Evolutionary conservation across 2,797 vertebrate genomes (phyloP).

Genomic region (Halcyon smyrnensis): DNA sequence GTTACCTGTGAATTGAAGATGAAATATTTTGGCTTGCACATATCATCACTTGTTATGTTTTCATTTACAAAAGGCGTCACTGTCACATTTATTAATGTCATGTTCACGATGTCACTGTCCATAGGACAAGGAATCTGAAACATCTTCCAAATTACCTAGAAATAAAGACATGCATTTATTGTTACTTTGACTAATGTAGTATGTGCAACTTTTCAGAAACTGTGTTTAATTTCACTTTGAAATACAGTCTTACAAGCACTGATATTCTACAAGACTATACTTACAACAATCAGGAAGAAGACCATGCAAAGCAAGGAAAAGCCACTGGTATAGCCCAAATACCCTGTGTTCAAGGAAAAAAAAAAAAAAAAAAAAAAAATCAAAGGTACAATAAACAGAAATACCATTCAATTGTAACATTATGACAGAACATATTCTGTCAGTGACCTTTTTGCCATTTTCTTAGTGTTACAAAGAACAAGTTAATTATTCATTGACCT

Average conservation of each 20-base stretch:
- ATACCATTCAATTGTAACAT: background rate
- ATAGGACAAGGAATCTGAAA: slow-evolving; percentile 91
- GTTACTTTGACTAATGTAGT: background rate
- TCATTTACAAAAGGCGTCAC: slow-evolving; percentile 6
- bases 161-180: background rate
- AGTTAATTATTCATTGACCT: background rate
- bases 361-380: background rate
- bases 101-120: slow-evolving; percentile 69
- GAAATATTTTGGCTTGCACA: slow-evolving; percentile 91
- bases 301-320: slow-evolving; percentile 97
- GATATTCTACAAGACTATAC: slow-evolving; percentile 63
- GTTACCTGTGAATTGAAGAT: slow-evolving; percentile 94
- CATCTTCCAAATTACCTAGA: slow-evolving; percentile 97
- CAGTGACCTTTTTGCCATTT: background rate
- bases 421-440: background rate
- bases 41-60: slow-evolving; percentile 76
- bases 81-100: slow-evolving; percentile 77
- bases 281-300: slow-evolving; percentile 97
- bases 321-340: slow-evolving; percentile 97
- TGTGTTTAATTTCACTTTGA: background rate
- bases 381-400: background rate
- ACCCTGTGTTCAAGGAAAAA: slow-evolving; percentile 80
- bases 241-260: background rate
- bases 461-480: background rate
- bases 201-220: background rate